Evolutionary conservation across 2,888 invertebrate species (phyloP).

Genomic region (Dioctria linearis): DNA sequence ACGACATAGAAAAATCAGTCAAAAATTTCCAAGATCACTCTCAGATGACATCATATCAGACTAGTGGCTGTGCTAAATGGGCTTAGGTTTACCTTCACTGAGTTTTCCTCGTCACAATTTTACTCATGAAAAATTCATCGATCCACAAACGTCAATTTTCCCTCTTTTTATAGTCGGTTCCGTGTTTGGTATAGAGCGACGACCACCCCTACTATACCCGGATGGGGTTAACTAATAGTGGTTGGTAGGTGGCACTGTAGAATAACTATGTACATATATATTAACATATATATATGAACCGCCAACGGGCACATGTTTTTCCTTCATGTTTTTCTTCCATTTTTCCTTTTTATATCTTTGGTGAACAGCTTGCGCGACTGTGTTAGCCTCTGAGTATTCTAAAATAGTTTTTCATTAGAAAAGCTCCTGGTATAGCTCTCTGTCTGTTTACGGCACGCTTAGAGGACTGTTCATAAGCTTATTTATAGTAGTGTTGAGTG

Average conservation of each 20-base stretch:
- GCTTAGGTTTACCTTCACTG: slow-evolving; percentile 7
- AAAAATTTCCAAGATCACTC: slow-evolving; percentile 50
- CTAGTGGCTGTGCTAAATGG: background rate
- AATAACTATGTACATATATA: no score
- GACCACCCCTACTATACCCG: slow-evolving; percentile 1
- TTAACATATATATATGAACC: slow-evolving; percentile 23
- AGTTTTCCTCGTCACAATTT: slow-evolving; percentile 22
- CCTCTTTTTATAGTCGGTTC: slow-evolving; percentile 52
- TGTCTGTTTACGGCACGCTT: slow-evolving; percentile 10
- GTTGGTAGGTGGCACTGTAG: slow-evolving; percentile 36
- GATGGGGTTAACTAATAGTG: slow-evolving; percentile 34
- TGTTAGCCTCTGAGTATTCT: slow-evolving; percentile 43
- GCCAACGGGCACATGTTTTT: slow-evolving; percentile 53
- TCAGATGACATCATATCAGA: slow-evolving; percentile 38
- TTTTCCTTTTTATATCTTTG: slow-evolving; percentile 47
- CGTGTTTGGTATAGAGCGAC: slow-evolving; percentile 48
- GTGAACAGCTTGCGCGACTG: slow-evolving; percentile 46
- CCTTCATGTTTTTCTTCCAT: slow-evolving; percentile 43
- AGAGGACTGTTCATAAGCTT: background rate
- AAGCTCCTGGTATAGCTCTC: slow-evolving; percentile 17
- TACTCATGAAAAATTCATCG: slow-evolving; percentile 61
- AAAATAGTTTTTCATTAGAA: slow-evolving; percentile 52
- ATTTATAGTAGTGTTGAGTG: background rate
- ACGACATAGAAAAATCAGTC: slow-evolving; percentile 38
- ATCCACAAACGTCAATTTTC: slow-evolving; percentile 59